Conservation (phyloP, 1,140 invertebrate genomes). For the Dinoponera quadriceps region DNA sequence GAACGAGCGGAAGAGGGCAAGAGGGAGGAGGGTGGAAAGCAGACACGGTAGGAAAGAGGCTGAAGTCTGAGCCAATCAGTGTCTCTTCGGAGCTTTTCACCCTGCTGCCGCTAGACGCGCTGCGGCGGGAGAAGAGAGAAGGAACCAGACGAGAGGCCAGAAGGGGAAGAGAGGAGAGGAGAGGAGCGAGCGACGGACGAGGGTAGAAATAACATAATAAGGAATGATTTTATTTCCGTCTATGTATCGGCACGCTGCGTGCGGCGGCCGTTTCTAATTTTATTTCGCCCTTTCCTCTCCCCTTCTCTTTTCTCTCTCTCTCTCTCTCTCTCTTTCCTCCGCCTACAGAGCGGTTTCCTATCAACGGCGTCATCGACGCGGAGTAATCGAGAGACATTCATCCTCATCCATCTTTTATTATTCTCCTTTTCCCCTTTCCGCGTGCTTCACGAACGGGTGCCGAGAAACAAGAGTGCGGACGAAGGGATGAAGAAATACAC, state of each 20-base stretch:
- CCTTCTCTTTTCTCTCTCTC: neutral
- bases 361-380: slow-evolving; percentile 42
- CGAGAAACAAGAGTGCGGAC: neutral
- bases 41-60: slow-evolving; percentile 57
- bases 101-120: slow-evolving; percentile 31
- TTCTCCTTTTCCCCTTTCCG: neutral
- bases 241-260: slow-evolving; percentile 61
- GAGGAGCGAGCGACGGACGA: neutral
- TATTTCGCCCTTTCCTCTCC: slow-evolving; percentile 51
- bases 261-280: slow-evolving; percentile 67
- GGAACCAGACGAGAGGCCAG: neutral
- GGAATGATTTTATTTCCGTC: slow-evolving; percentile 79
- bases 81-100: slow-evolving; percentile 68
- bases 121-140: neutral
- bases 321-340: neutral
- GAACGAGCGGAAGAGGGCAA: neutral
- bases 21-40: slow-evolving; percentile 8
- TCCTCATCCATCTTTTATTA: slow-evolving; percentile 27
- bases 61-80: slow-evolving; percentile 76
- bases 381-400: slow-evolving; percentile 10
- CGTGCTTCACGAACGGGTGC: neutral
- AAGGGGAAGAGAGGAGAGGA: neutral
- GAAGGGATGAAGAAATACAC: neutral
- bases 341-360: slow-evolving; percentile 2
- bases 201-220: slow-evolving; percentile 77